Evolutionary conservation across 2,113 vertebrate species (phyloP).

Genomic region (Ciconia stormi): DNA sequence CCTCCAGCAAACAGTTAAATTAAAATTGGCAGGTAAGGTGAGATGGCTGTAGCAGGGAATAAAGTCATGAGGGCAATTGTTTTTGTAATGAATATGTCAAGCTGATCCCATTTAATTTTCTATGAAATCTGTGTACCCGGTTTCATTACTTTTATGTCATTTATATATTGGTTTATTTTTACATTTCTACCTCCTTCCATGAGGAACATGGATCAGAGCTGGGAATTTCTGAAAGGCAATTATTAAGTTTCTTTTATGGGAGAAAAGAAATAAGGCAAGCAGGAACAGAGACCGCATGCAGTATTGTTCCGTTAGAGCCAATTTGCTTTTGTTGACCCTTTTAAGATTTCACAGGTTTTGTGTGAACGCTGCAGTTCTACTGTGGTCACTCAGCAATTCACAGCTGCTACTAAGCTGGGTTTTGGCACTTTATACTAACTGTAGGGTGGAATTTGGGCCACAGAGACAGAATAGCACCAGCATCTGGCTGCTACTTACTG

Average conservation of each 20-base stretch:
- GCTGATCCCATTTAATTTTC: slow-evolving; percentile 6
- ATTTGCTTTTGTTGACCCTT: slow-evolving; percentile 1
- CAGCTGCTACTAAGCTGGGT: not conserved
- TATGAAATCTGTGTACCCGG: not conserved
- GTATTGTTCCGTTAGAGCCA: not conserved
- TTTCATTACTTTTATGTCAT: slow-evolving; percentile 4
- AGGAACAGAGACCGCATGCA: not conserved
- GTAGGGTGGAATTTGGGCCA: not conserved
- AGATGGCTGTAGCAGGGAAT: not conserved
- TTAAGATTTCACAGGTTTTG: not conserved
- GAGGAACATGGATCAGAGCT: not conserved
- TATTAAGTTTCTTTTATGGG: not conserved
- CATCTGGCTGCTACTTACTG: not conserved
- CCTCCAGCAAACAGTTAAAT: slow-evolving; percentile 9
- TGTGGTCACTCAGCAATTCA: not conserved
- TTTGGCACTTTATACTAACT: not conserved
- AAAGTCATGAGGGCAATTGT: not conserved
- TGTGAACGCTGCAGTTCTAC: not conserved
- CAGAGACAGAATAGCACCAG: not conserved
- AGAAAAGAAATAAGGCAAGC: not conserved
- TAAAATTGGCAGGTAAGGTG: not conserved
- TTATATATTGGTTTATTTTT: slow-evolving; percentile 14
- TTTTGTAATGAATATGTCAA: slow-evolving; percentile 8
- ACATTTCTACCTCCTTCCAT: not conserved
- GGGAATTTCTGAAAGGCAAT: slow-evolving; percentile 3